A percentile compares a stretch with the other conserved stretches of the same genome.
phyloP scores from a whole-genome alignment of 2,113 vertebrate genomes.

The Morone chrysops region DNA sequence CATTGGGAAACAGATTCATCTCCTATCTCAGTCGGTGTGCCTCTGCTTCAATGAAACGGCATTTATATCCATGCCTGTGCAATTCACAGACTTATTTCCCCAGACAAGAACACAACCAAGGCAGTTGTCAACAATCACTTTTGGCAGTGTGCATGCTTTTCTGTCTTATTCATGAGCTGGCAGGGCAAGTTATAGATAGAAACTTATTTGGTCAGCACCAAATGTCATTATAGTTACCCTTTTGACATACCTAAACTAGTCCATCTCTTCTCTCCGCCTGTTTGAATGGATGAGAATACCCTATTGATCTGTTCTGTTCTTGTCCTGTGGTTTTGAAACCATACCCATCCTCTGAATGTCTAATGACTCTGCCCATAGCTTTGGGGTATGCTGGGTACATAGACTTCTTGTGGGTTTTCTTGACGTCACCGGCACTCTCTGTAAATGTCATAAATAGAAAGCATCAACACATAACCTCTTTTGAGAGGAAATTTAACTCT shows the following conservation, averaged over 20 bases:
- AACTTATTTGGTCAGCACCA: constrained; percentile 47
- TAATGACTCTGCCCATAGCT: constrained; percentile 49
- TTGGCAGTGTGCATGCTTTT: constrained; percentile 40
- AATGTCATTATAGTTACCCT: constrained; percentile 52
- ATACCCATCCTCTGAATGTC: constrained; percentile 46
- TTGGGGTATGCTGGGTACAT: not conserved
- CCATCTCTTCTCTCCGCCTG: constrained; percentile 22
- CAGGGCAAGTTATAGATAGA: constrained; percentile 34
- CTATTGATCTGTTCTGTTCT: constrained; percentile 71
- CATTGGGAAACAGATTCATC: constrained; percentile 60
- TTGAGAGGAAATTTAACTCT: constrained; percentile 1
- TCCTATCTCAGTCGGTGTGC: constrained; percentile 24
- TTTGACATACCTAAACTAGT: constrained; percentile 42
- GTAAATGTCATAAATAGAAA: constrained; percentile 44
- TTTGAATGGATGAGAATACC: constrained; percentile 42
- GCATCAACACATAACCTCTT: not conserved
- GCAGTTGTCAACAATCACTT: constrained; percentile 55
- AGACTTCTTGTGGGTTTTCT: constrained; percentile 36
- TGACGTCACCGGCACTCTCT: constrained; percentile 14
- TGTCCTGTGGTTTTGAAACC: constrained; percentile 68
- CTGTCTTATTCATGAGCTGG: constrained; percentile 33
- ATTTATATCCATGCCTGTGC: constrained; percentile 27
- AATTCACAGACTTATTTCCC: constrained; percentile 68
- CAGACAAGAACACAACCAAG: constrained; percentile 39
- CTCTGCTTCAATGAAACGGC: constrained; percentile 37